Percentiles rank a stretch among this genome's conserved stretches.
phyloP scores from a whole-genome alignment of 2,113 vertebrate genomes.

The Pteropus alecto region DNA sequence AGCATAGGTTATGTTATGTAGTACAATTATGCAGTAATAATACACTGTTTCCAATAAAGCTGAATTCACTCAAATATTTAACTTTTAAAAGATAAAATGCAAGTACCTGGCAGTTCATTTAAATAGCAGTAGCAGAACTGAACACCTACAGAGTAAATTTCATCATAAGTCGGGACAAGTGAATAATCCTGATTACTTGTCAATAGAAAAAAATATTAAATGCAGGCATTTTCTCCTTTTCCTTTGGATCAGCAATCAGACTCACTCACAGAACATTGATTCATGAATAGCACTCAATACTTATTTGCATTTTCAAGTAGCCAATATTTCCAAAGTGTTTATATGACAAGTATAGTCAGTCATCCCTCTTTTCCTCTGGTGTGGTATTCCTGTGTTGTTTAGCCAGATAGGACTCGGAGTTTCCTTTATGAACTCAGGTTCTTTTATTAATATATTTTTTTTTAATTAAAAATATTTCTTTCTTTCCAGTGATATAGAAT shows the following conservation, averaged over 20 bases:
- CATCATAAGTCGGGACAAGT: background rate
- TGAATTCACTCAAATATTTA: background rate
- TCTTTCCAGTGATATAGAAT: background rate
- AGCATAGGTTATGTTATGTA: background rate
- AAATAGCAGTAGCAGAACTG: background rate
- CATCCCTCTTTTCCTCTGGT: background rate
- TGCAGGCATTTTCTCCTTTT: background rate
- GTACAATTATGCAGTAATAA: background rate
- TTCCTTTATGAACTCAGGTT: background rate
- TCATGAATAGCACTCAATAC: background rate
- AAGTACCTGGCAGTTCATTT: background rate
- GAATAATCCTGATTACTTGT: constrained; percentile 28
- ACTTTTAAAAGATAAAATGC: background rate
- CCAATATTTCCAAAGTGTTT: background rate
- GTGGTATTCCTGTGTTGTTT: background rate
- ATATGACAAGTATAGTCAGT: background rate
- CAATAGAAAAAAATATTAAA: constrained; percentile 3
- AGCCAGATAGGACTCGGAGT: background rate
- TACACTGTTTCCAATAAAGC: background rate
- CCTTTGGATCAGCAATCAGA: background rate
- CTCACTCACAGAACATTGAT: background rate
- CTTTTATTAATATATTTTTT: background rate
- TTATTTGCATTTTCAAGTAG: constrained; percentile 46
- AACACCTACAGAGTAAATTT: constrained; percentile 18
- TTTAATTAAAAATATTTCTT: background rate